phyloP scores from a whole-genome alignment of 1,140 invertebrate genomes.

The Drosophila pallidifrons region DNA sequence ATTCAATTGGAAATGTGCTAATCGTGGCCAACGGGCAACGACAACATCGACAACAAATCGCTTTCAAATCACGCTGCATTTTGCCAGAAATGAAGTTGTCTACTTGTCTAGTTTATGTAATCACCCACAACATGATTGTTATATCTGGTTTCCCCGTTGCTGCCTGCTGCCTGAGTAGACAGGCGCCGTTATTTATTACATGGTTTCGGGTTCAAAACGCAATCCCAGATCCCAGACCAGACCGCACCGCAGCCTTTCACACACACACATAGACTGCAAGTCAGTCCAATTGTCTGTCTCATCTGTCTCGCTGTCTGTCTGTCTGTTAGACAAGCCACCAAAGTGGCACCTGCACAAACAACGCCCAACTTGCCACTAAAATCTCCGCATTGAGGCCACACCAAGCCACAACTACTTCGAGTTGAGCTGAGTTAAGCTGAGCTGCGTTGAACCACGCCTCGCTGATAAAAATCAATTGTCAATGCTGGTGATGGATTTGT shows the following conservation, averaged over 20 bases:
- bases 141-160: constrained; percentile 13
- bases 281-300: constrained; percentile 13
- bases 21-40: constrained; percentile 14
- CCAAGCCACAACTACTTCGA: neutral
- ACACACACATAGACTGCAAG: neutral
- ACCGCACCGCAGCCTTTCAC: constrained; percentile 45
- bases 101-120: constrained; percentile 73
- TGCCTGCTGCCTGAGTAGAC: constrained; percentile 15
- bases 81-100: constrained; percentile 70
- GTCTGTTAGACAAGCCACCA: constrained; percentile 26
- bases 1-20: constrained; percentile 43
- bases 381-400: constrained; percentile 21
- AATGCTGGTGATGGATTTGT: constrained; percentile 42
- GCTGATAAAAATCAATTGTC: constrained; percentile 43
- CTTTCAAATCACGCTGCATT: constrained; percentile 70
- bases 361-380: constrained; percentile 14
- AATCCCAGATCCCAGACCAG: constrained; percentile 22
- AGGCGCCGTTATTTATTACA: constrained; percentile 51
- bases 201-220: constrained; percentile 18
- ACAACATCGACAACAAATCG: constrained; percentile 49
- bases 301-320: too few species aligned
- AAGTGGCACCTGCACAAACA: constrained; percentile 39
- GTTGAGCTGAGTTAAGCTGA: neutral
- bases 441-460: constrained; percentile 15
- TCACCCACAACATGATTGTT: constrained; percentile 78